Evolutionary conservation across 1,140 invertebrate species (phyloP).

Genomic region (Drosophila kikkawai): DNA sequence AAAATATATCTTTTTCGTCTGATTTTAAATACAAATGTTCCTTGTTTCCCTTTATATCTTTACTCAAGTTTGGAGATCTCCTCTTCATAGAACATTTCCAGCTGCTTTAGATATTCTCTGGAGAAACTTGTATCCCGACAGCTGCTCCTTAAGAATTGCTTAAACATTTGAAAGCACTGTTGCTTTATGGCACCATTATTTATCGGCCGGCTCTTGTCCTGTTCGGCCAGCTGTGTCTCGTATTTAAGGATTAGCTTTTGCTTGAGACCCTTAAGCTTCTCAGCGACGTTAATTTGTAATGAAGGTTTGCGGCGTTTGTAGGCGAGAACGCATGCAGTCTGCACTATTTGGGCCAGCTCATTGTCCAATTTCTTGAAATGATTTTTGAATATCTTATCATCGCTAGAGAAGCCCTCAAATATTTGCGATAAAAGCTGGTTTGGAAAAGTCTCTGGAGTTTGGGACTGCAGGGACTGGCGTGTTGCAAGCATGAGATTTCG

Average conservation of each 20-base stretch:
- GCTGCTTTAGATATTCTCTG: slow-evolving; percentile 40
- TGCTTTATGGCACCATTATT: slow-evolving; percentile 13
- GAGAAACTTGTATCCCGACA: background rate
- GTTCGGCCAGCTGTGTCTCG: slow-evolving; percentile 16
- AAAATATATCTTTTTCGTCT: background rate
- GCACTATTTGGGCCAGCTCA: slow-evolving; percentile 38
- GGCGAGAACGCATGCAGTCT: slow-evolving; percentile 1
- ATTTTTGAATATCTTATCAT: slow-evolving; percentile 25
- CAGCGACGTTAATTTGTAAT: background rate
- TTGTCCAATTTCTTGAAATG: slow-evolving; percentile 41
- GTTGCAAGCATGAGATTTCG: slow-evolving; percentile 17
- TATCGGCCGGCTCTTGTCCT: slow-evolving; percentile 2
- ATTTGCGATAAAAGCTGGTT: slow-evolving; percentile 33
- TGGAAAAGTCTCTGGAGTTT: slow-evolving; percentile 50
- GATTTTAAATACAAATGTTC: background rate
- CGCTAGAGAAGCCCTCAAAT: slow-evolving; percentile 34
- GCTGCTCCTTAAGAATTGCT: slow-evolving; percentile 13
- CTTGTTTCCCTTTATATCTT: no score
- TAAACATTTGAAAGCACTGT: slow-evolving; percentile 50
- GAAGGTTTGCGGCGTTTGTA: slow-evolving; percentile 14
- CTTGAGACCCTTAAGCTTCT: slow-evolving; percentile 23
- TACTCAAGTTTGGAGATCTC: slow-evolving; percentile 10
- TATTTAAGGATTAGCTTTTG: slow-evolving; percentile 42
- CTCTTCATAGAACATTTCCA: slow-evolving; percentile 44
- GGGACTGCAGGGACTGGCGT: slow-evolving; percentile 9